Percentiles rank a stretch among this genome's conserved stretches.
phyloP scores from a whole-genome alignment of 2,888 invertebrate genomes.

The Erynnis tages region DNA sequence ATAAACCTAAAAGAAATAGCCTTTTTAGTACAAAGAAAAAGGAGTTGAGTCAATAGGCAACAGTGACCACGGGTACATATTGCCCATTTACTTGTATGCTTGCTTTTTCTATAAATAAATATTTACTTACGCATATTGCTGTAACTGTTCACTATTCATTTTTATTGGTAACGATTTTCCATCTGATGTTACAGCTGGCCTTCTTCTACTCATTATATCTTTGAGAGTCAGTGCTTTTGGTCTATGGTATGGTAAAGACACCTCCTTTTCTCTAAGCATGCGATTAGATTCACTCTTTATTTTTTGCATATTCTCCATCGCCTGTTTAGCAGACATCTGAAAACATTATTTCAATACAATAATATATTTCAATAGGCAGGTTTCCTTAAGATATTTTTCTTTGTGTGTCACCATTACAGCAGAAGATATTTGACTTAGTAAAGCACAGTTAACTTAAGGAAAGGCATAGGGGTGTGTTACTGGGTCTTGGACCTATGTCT shows the following conservation, averaged over 20 bases:
- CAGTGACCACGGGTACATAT: too few species aligned
- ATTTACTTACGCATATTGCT: slow-evolving; percentile 83
- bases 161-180: slow-evolving; percentile 78
- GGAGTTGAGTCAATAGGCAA: too few species aligned
- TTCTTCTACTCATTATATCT: slow-evolving; percentile 85
- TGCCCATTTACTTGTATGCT: too few species aligned
- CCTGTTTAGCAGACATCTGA: slow-evolving; percentile 85
- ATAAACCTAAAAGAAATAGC: too few species aligned
- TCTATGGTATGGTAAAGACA: slow-evolving; percentile 92
- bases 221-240: slow-evolving; percentile 90
- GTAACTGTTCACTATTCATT: slow-evolving; percentile 85
- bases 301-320: slow-evolving; percentile 85
- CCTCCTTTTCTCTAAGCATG: slow-evolving; percentile 87
- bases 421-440: too few species aligned
- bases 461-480: too few species aligned
- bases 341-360: not conserved
- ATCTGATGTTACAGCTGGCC: slow-evolving; percentile 58
- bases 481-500: too few species aligned
- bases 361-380: too few species aligned
- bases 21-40: too few species aligned
- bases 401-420: too few species aligned
- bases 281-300: slow-evolving; percentile 93
- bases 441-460: too few species aligned
- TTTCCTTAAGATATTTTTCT: too few species aligned
- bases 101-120: not conserved